Evolutionary conservation across 2,888 invertebrate genomes (phyloP).

Genomic region (Cerastis leucographa): DNA sequence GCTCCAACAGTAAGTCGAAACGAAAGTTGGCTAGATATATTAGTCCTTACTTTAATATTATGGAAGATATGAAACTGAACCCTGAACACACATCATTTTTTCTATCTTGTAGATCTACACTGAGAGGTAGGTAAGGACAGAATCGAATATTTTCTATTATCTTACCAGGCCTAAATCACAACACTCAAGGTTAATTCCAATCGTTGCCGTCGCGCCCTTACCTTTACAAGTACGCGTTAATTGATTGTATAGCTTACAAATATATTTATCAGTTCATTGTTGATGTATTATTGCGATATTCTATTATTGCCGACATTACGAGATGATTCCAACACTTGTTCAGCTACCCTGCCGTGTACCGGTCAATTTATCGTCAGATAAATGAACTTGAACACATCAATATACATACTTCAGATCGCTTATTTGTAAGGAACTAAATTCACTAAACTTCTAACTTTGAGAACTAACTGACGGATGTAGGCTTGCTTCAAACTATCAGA

Average conservation of each 20-base stretch:
- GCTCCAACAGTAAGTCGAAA: constrained; percentile 28
- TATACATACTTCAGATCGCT: constrained; percentile 57
- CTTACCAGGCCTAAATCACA: constrained; percentile 63
- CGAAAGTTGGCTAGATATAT: constrained; percentile 27
- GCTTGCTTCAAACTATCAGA: constrained; percentile 54
- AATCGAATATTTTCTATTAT: constrained; percentile 52
- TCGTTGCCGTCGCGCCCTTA: constrained; percentile 30
- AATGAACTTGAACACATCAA: constrained; percentile 46
- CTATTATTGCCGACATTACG: constrained; percentile 32
- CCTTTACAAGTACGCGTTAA: constrained; percentile 22
- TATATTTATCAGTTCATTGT: constrained; percentile 59
- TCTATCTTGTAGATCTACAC: constrained; percentile 39
- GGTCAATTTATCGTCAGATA: constrained; percentile 39
- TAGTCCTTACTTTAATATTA: constrained; percentile 48
- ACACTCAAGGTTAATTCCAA: constrained; percentile 56
- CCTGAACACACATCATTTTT: constrained; percentile 48
- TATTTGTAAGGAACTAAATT: constrained; percentile 44
- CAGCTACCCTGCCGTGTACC: constrained; percentile 31
- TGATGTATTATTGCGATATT: constrained; percentile 36
- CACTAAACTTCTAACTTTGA: constrained; percentile 36
- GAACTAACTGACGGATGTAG: constrained; percentile 43
- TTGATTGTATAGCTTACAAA: constrained; percentile 44
- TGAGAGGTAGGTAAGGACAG: constrained; percentile 55
- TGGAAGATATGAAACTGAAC: constrained; percentile 62
- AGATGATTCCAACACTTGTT: constrained; percentile 27